phyloP scores from a whole-genome alignment of 2,113 vertebrate genomes.

The Pachycephala philippinensis region DNA sequence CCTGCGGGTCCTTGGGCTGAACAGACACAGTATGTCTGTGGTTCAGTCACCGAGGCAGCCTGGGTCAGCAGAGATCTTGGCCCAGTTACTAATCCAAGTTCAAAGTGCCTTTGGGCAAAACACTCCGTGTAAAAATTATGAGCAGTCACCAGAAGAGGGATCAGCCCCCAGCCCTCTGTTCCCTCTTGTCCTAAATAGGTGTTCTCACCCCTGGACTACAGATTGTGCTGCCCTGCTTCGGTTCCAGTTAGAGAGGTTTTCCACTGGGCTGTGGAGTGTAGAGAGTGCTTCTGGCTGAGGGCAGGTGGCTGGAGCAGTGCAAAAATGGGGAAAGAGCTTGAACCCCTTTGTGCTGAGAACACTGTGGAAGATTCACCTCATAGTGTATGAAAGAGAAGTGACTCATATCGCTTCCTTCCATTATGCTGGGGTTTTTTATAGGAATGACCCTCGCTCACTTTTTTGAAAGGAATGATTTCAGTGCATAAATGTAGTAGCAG shows the following conservation, averaged over 20 bases:
- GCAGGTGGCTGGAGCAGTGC: background rate
- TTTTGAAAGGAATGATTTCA: background rate
- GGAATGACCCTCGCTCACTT: background rate
- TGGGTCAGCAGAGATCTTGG: background rate
- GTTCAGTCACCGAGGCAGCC: background rate
- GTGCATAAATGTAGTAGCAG: background rate
- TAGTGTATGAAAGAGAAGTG: background rate
- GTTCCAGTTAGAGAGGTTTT: background rate
- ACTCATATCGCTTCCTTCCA: background rate
- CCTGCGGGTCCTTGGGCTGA: background rate
- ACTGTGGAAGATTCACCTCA: background rate
- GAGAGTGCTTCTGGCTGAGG: background rate
- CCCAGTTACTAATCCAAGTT: background rate
- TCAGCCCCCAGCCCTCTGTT: background rate
- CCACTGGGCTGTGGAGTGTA: background rate
- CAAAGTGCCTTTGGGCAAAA: background rate
- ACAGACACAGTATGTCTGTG: background rate
- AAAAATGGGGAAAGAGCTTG: background rate
- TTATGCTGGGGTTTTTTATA: background rate
- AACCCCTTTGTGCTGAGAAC: background rate
- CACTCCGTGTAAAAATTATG: background rate
- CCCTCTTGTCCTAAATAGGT: background rate
- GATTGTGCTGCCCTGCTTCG: background rate
- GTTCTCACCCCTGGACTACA: background rate
- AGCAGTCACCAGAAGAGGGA: background rate